These are phyloP conservation scores for Saturnia pavonia DNA, from an alignment of 2,888 invertebrate species.

Conservation along the genomic window DNA sequence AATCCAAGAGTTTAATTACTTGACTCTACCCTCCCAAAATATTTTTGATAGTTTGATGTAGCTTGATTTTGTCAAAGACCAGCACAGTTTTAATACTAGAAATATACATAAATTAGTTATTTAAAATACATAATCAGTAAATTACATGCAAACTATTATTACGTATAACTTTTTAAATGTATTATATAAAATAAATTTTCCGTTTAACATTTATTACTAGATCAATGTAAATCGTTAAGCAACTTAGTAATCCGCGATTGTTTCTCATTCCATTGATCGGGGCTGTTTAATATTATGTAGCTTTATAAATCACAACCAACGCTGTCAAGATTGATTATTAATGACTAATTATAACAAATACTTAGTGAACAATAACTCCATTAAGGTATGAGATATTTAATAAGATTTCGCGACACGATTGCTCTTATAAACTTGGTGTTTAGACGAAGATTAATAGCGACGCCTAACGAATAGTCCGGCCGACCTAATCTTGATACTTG, in stretches of 20 bases:
- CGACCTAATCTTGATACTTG: conserved; percentile 49
- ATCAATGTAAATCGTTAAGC: not conserved
- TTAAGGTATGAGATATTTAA: conserved; percentile 61
- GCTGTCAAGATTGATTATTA: conserved; percentile 67
- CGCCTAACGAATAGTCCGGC: conserved; percentile 47
- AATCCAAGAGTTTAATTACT: too few species aligned
- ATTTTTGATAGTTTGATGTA: too few species aligned
- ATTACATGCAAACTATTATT: not conserved
- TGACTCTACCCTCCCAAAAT: too few species aligned
- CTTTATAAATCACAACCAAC: conserved; percentile 60
- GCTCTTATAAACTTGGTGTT: conserved; percentile 61
- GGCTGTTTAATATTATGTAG: conserved; percentile 45
- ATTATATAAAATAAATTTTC: not conserved
- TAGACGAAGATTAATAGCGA: conserved; percentile 74
- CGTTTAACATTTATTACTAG: not conserved
- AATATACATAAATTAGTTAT: too few species aligned
- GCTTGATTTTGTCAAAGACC: too few species aligned
- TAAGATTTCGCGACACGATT: conserved; percentile 73
- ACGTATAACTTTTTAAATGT: not conserved
- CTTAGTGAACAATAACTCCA: conserved; percentile 68
- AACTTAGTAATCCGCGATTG: conserved; percentile 19
- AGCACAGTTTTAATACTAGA: too few species aligned
- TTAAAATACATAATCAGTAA: not conserved
- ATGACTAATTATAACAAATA: conserved; percentile 72
- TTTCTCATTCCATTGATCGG: conserved; percentile 33